These are phyloP conservation scores for Sebastes elongatus DNA, from an alignment of 2,797 vertebrate species.

Conservation along the genomic window DNA sequence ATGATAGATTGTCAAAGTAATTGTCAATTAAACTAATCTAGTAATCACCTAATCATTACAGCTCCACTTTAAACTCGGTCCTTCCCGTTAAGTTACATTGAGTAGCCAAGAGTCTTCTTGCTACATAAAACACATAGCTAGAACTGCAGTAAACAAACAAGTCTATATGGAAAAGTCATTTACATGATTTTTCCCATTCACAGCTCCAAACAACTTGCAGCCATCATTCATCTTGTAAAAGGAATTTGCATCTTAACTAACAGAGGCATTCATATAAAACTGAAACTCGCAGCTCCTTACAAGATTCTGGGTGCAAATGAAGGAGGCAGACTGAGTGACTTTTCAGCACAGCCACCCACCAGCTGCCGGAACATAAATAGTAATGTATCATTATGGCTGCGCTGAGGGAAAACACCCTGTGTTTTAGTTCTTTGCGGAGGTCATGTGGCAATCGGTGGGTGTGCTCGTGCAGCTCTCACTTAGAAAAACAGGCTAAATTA, in stretches of 20 bases:
- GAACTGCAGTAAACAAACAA: constrained; percentile 1
- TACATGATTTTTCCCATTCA: constrained; percentile 36
- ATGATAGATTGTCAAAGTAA: not conserved
- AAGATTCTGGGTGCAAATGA: constrained; percentile 75
- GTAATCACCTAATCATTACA: not conserved
- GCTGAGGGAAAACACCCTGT: constrained; percentile 85
- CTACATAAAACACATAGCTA: constrained; percentile 4
- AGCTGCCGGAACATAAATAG: constrained; percentile 86
- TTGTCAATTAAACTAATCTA: not conserved
- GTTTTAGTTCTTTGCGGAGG: constrained; percentile 83
- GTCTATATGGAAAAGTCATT: constrained; percentile 12
- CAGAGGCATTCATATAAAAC: constrained; percentile 66
- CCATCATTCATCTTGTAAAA: constrained; percentile 56
- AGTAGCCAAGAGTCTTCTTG: not conserved
- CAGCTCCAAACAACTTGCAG: constrained; percentile 21
- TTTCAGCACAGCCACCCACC: constrained; percentile 81
- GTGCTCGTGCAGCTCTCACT: constrained; percentile 75
- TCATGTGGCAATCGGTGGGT: constrained; percentile 83
- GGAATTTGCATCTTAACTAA: constrained; percentile 69
- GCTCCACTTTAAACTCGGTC: constrained; percentile 11
- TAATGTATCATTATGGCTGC: constrained; percentile 85
- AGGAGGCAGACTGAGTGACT: constrained; percentile 78
- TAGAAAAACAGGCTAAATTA: constrained; percentile 82
- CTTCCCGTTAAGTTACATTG: constrained; percentile 12
- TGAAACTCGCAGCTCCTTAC: constrained; percentile 58